These are phyloP conservation scores for Ia io DNA, from an alignment of 2,113 vertebrate genomes.

Conservation along the genomic window DNA sequence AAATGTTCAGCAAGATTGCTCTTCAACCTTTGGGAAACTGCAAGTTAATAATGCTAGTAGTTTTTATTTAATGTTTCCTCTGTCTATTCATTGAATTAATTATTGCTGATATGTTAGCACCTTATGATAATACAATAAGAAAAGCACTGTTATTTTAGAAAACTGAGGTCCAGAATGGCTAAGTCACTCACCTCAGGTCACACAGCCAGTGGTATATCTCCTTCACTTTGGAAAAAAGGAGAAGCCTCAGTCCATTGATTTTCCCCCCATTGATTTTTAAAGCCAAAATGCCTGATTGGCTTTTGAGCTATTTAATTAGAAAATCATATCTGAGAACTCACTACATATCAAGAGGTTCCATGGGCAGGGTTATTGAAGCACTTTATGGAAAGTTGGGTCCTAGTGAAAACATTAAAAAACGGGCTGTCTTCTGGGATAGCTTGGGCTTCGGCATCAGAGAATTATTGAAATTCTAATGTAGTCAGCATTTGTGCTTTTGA, in stretches of 20 bases:
- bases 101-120: background rate
- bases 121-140: background rate
- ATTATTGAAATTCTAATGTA: background rate
- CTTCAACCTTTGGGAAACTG: background rate
- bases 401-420: background rate
- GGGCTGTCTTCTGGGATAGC: background rate
- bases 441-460: background rate
- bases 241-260: background rate
- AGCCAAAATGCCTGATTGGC: background rate
- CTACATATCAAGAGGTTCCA: background rate
- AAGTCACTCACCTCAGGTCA: background rate
- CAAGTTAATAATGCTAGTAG: background rate
- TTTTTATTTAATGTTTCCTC: background rate
- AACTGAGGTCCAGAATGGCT: background rate
- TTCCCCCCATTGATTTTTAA: background rate
- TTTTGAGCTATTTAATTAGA: background rate
- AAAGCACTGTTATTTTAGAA: background rate
- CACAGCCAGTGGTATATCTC: background rate
- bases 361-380: background rate
- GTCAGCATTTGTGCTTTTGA: background rate
- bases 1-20: background rate
- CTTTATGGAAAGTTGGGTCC: background rate
- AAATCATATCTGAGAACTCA: background rate
- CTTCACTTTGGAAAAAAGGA: background rate
- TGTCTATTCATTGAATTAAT: background rate